Percentiles rank a stretch among this genome's conserved stretches.
phyloP scores from a whole-genome alignment of 2,113 vertebrate species.

The Clarias batrachus region DNA sequence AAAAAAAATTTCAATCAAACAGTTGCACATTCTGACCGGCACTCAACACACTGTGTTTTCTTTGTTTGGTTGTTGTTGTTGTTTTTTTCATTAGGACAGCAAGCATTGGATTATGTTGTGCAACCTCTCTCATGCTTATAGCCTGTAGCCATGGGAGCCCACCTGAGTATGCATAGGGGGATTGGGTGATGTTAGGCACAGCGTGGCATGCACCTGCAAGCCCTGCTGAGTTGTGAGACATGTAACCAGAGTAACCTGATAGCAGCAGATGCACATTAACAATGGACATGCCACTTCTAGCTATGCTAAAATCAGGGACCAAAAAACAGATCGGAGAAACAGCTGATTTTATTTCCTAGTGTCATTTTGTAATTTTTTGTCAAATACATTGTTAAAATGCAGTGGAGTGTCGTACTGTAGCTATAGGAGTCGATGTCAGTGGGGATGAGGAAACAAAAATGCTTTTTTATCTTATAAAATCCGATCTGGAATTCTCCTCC shows the following conservation, averaged over 20 bases:
- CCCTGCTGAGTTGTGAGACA: slow-evolving; percentile 11
- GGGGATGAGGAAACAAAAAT: not conserved
- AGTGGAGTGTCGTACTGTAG: not conserved
- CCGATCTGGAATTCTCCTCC: not conserved
- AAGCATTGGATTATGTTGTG: slow-evolving; percentile 24
- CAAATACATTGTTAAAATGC: not conserved
- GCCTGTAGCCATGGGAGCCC: not conserved
- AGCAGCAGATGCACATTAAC: slow-evolving; percentile 54
- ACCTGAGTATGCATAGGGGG: slow-evolving; percentile 42
- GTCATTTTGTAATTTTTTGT: slow-evolving; percentile 22
- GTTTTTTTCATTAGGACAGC: not conserved
- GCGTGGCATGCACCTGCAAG: slow-evolving; percentile 49
- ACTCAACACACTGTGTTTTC: slow-evolving; percentile 1
- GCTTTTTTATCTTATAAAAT: not conserved
- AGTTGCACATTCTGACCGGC: not conserved
- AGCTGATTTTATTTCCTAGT: not conserved
- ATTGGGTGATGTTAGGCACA: slow-evolving; percentile 46
- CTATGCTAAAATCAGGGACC: not conserved
- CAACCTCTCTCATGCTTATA: not conserved
- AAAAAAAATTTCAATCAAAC: not conserved
- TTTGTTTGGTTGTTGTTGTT: not conserved
- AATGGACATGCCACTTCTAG: not conserved
- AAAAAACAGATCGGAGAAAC: not conserved
- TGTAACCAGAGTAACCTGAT: slow-evolving; percentile 6
- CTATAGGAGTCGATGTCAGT: not conserved